Base-by-base conservation (phyloP, 2,113 vertebrate species). In the Phasianus colchicus region DNA sequence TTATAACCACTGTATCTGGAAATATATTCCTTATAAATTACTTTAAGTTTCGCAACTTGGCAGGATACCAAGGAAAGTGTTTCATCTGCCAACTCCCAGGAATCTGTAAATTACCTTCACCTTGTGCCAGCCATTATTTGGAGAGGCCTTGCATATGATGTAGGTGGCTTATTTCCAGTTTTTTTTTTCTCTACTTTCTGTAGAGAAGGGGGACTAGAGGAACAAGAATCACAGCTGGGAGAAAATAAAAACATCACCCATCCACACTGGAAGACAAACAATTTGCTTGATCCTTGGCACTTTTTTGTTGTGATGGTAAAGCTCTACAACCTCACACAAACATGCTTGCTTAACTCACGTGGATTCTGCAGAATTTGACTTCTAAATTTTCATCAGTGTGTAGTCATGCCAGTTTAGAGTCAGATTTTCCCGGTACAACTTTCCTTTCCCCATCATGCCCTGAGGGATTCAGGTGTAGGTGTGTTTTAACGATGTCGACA, bases 401-500 rank as follows among this genome's bases (percentile, higher is more conserved):
- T 40, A 80, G 63, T 83, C 70, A 86, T 81, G 63, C 32, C 47
- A 52, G 55, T 55, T 74, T 42, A 66, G 76, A 85, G 24, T 60
- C 34, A 5, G 2, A 3, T 74, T 92, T 90, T 92, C 67, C 75
- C 74, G 66, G 65, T 40, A 47, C 11, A 69, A 11, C 42, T 82
- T 52, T 87, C 42, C 67, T 90, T 94, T 94, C 78, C 36, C 29
- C 75, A 95, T 77, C 69, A 71, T 40, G 82, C 90, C 92, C 90
- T 2, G 22, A 91, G 91, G 87, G 69, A 36, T 75, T 74, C 40
- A 45, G 57, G 20, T 50, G 77, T 74, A 88, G 85, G 89, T 72
- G 88, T 95, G 91, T 89, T 95, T 76, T 75, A 81, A 83, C 47
- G 83, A 81, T 78, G 79, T 88, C 2, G 20, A 94, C 94, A 86